Base-by-base conservation (phyloP, 2,888 invertebrate genomes). In the Drosophila picticornis region DNA sequence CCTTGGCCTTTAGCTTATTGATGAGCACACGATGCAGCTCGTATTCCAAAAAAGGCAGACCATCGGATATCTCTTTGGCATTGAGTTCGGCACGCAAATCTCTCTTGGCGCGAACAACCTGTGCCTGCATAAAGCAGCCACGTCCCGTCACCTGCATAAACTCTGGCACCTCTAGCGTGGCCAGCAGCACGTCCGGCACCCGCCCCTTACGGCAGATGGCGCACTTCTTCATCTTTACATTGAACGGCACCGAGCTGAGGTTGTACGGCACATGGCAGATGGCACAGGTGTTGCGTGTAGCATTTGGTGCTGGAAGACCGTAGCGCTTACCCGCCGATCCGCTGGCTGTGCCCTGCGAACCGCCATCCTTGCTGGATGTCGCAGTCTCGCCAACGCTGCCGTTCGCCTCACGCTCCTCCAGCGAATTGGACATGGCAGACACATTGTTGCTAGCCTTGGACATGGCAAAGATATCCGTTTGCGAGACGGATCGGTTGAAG, bases 41-140 rank as follows among this genome's bases (percentile, higher is more conserved):
- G 92, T 99, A 99, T 93, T 99, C 99, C 63, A 99, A 93, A 94
- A 99, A 99, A 0, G 99, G 99, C 63, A 99, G 94, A 84, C 97
- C 97, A 94, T 99, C 97, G 1, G 98, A 98, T 71, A 99, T 97
- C 94, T 99, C 99, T 84, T 98, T 96, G 6, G 99, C 98, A 81
- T 97, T 96, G 0, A 96, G 94, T 93, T 98, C 98, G 0, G 97
- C 96, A 16, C 96, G 95, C 10, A 96, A 94, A 81, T 97, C 97
- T 53, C 96, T 95, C 80, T 98, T 96, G 0, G 96, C 94, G 52
- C 97, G 95, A 61, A 97, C 96, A 0, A 97, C 96, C 80, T 96
- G 96, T 60, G 95, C 95, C 91, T 96, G 96, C 75, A 96, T 94
- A 75, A 96, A 95, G 75, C 95, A 95, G 4, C 92, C 94, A 81